phyloP scores from a whole-genome alignment of 1,140 invertebrate species.

The Ceratina japonica region DNA sequence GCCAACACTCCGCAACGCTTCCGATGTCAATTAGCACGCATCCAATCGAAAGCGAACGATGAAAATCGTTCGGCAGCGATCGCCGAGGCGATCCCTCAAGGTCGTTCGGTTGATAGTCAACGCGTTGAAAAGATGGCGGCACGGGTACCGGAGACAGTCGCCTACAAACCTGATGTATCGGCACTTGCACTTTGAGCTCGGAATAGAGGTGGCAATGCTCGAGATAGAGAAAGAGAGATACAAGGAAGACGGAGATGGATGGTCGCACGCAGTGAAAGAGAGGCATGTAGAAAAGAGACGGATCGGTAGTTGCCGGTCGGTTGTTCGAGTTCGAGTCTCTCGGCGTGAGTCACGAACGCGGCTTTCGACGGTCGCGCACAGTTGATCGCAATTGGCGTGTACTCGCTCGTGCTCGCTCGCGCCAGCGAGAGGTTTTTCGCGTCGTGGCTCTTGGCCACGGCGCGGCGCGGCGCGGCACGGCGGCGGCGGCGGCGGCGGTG shows the following conservation, averaged over 20 bases:
- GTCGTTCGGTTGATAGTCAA: background rate
- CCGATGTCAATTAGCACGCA: too few relatives aligned
- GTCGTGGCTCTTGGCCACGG: background rate
- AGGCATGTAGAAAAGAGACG: background rate
- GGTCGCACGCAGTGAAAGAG: too few relatives aligned
- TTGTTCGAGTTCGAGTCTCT: background rate
- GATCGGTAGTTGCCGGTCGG: background rate
- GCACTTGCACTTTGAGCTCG: slow-evolving; percentile 55
- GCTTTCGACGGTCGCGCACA: slow-evolving; percentile 29
- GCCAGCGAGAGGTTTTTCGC: background rate
- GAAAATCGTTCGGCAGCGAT: too few relatives aligned
- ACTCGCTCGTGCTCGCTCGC: too few relatives aligned
- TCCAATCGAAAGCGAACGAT: too few relatives aligned
- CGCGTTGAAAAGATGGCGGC: background rate
- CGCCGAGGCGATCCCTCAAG: background rate
- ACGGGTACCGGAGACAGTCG: background rate
- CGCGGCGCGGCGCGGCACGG: background rate
- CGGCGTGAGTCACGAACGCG: slow-evolving; percentile 24
- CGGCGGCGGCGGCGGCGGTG: background rate
- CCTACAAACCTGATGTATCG: slow-evolving; percentile 38
- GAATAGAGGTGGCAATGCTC: background rate
- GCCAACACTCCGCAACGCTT: background rate
- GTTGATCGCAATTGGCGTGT: slow-evolving; percentile 15
- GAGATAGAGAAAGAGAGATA: background rate
- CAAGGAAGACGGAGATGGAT: slow-evolving; percentile 1